These are phyloP conservation scores for Drosophila bifasciata DNA, from an alignment of 1,140 invertebrate genomes.

Conservation along the genomic window DNA sequence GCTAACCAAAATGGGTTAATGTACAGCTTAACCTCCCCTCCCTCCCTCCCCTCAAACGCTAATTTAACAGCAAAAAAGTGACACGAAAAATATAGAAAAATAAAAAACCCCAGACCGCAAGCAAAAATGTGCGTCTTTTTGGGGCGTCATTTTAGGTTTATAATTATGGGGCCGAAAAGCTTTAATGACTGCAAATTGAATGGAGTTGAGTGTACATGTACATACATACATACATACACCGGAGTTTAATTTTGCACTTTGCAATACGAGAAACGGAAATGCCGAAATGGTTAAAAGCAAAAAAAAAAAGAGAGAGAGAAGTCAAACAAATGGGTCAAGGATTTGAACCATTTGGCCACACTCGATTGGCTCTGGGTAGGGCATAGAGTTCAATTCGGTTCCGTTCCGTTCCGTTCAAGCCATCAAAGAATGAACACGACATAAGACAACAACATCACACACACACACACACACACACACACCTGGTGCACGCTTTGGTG, in stretches of 20 bases:
- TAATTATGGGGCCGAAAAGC: conserved; percentile 45
- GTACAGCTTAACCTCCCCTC: conserved; percentile 37
- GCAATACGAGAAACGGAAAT: conserved; percentile 66
- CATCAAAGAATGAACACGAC: conserved; percentile 23
- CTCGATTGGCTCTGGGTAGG: conserved; percentile 66
- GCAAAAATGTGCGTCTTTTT: conserved; percentile 52
- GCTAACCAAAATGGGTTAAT: conserved; percentile 46
- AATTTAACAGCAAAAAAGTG: conserved; percentile 44
- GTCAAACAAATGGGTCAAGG: conserved; percentile 69
- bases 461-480: conserved; percentile 20
- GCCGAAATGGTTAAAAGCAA: conserved; percentile 33
- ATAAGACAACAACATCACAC: conserved; percentile 1
- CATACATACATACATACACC: conserved; percentile 7
- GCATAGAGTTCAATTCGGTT: conserved; percentile 54
- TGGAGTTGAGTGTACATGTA: neutral
- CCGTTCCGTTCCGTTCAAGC: neutral
- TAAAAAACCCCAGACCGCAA: conserved; percentile 28
- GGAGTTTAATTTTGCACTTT: conserved; percentile 60
- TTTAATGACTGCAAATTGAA: conserved; percentile 54
- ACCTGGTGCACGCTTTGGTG: conserved; percentile 49
- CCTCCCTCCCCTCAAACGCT: conserved; percentile 6
- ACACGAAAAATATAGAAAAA: conserved; percentile 31
- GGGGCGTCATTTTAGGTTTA: conserved; percentile 20
- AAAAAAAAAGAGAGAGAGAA: conserved; percentile 21
- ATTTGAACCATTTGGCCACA: conserved; percentile 72